Conservation (phyloP, 2,888 invertebrate species). For the Rhynchonema sp. region DNA sequence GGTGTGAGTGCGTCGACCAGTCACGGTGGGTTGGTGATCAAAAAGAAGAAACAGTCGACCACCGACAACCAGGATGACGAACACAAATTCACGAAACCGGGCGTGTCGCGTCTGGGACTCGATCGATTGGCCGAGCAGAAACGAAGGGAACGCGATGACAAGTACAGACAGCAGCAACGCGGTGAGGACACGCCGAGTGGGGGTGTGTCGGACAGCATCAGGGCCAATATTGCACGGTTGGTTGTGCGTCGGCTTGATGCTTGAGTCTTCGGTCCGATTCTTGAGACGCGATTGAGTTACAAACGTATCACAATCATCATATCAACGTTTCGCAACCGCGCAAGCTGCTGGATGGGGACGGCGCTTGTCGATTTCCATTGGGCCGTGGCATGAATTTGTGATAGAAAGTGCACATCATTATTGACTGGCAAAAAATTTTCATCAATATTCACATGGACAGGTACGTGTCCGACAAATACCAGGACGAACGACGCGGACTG, state of each 20-base stretch:
- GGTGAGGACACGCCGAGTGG: constrained; percentile 1
- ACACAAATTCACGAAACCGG: neutral
- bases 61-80: neutral
- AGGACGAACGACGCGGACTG: neutral
- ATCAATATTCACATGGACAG: no score
- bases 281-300: no score
- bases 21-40: neutral
- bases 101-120: constrained; percentile 25
- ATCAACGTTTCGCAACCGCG: no score
- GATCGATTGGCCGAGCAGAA: constrained; percentile 29
- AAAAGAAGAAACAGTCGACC: neutral
- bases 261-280: no score
- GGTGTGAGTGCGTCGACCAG: neutral
- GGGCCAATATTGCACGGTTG: constrained; percentile 3
- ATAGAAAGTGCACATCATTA: no score
- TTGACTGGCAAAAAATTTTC: no score
- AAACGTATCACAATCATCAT: no score
- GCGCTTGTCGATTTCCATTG: no score
- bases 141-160: no score
- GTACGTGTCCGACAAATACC: neutral
- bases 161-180: neutral
- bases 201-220: neutral
- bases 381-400: no score
- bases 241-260: no score
- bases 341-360: no score